Conservation (phyloP, 2,113 vertebrate species). For the Xiphorhynchus elegans region DNA sequence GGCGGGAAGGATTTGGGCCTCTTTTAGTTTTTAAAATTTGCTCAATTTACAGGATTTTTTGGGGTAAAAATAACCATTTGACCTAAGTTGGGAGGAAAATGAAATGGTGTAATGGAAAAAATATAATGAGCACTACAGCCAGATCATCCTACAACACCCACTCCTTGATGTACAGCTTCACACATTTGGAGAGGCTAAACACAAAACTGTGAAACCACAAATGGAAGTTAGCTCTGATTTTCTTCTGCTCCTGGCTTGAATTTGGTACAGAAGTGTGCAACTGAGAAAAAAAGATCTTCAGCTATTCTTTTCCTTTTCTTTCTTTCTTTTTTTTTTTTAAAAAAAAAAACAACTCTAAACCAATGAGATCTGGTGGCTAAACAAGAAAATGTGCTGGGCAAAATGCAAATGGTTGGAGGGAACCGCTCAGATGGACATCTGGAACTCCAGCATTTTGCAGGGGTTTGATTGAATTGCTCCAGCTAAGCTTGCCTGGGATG, state of each 20-base stretch:
- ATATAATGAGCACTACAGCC: not conserved
- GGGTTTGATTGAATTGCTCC: not conserved
- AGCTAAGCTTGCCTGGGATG: not conserved
- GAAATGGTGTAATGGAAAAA: not conserved
- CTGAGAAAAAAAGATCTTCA: not conserved
- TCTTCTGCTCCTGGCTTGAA: not conserved
- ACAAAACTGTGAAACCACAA: constrained; percentile 26
- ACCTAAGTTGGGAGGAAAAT: not conserved
- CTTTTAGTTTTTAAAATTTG: not conserved
- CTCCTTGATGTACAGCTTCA: constrained; percentile 9
- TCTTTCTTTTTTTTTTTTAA: not conserved
- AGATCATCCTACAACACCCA: not conserved
- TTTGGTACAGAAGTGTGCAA: not conserved
- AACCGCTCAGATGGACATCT: not conserved
- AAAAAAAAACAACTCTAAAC: not conserved
- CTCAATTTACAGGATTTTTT: not conserved
- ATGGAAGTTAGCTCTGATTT: not conserved
- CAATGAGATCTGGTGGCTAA: not conserved
- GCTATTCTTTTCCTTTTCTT: not conserved
- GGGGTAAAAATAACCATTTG: not conserved
- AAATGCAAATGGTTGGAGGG: not conserved
- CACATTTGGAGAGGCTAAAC: constrained; percentile 15
- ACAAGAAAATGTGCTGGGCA: not conserved
- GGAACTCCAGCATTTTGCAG: not conserved
- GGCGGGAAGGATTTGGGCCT: not conserved